These are phyloP conservation scores for Microtus californicus DNA, from an alignment of 2,797 vertebrate genomes.

Conservation along the genomic window DNA sequence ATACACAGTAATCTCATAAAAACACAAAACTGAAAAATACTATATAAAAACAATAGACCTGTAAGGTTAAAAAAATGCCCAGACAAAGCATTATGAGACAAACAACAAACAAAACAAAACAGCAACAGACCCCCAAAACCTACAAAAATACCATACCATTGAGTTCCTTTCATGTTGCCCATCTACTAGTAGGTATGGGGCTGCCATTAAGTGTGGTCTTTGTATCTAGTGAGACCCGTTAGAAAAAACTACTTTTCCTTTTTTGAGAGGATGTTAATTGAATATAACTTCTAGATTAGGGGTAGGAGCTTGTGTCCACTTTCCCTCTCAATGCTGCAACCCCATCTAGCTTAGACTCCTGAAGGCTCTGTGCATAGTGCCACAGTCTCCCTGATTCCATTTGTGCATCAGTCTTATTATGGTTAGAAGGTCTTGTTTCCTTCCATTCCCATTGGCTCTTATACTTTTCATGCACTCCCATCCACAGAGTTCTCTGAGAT, in stretches of 20 bases:
- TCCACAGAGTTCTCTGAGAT: background rate
- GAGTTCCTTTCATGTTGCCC: background rate
- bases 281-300: background rate
- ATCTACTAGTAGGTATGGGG: background rate
- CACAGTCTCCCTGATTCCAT: background rate
- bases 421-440: background rate
- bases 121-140: background rate
- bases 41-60: background rate
- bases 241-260: background rate
- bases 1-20: background rate
- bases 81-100: background rate
- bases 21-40: background rate
- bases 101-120: background rate
- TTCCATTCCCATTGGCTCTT: background rate
- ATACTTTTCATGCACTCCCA: background rate
- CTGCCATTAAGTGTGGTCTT: background rate
- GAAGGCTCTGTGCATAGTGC: background rate
- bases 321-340: background rate
- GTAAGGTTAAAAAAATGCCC: background rate
- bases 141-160: background rate
- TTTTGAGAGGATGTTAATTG: background rate
- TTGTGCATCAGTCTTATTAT: background rate
- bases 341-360: background rate
- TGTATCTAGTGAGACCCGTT: background rate
- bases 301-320: background rate